Evolutionary conservation across 2,888 invertebrate species (phyloP).

Genomic region (Xestoiulus laeticollis): DNA sequence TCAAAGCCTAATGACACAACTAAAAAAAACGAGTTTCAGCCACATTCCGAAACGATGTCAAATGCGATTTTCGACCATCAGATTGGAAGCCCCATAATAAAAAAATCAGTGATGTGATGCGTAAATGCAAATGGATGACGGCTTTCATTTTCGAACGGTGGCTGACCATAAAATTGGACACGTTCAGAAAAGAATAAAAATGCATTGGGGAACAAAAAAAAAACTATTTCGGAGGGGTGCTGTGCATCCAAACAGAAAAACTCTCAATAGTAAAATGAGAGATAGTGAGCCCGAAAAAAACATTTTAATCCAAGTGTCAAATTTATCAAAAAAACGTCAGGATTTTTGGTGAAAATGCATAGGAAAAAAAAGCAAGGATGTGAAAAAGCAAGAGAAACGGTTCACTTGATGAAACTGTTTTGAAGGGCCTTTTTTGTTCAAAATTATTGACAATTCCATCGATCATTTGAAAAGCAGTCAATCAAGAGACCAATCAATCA

Average conservation of each 20-base stretch:
- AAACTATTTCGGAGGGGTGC: not conserved
- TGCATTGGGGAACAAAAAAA: not conserved
- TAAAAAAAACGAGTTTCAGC: not conserved
- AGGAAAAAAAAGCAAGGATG: not conserved
- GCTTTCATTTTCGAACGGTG: not conserved
- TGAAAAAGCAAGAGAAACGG: not conserved
- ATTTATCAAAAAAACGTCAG: conserved; percentile 28
- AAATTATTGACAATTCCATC: conserved; percentile 37
- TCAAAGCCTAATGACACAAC: not conserved
- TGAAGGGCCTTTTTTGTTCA: conserved; percentile 27
- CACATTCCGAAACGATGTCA: not conserved
- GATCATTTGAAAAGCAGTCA: conserved; percentile 33
- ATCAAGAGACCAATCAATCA: conserved; percentile 37
- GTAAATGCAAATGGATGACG: conserved; percentile 28
- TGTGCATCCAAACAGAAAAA: not conserved
- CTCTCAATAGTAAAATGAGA: not conserved
- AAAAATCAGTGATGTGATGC: conserved; percentile 36
- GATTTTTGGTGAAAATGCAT: not conserved
- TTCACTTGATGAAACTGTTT: conserved; percentile 28
- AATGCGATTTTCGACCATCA: not conserved
- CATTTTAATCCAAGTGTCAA: conserved; percentile 28
- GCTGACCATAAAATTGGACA: conserved; percentile 24
- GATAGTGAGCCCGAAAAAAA: not conserved
- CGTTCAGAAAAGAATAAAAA: not conserved
- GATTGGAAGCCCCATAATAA: not conserved